Evolutionary conservation across 2,113 vertebrate genomes (phyloP), one percentile per base, ranked within the genome.

Genomic region (Nycticebus coucang): DNA sequence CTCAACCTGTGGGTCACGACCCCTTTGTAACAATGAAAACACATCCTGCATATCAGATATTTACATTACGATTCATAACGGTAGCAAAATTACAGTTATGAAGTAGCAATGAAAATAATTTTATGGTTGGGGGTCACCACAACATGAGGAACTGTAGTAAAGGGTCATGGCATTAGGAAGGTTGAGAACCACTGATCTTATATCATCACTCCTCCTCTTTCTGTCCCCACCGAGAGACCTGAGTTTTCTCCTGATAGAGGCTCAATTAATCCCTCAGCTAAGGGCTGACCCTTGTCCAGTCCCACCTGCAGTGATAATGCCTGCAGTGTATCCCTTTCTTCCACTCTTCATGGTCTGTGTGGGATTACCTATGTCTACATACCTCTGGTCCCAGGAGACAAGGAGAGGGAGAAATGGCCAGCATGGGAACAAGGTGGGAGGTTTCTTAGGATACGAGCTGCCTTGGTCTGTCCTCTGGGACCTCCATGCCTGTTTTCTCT

Each of bases 301-400:
- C n/a, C 13, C 35, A 26, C 68, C 81, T 13, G 14, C 22, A 14
- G 21, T 3, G 53, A 24, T 4, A 6, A 3, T 2, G 35, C 1
- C 2, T 33, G 37, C 33, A 3, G 12, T 4, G 18, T 0, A 2
- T 12, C 30, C 15, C 7, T 2, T 7, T 35, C 50, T 21, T 60
- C 37, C 19, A 3, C 13, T 7, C 26, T 7, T 5, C 4, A 21
- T 22, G 26, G 12, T 24, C 33, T 72, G 0, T 2, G 22, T 7
- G n/a, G 41, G 41, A 14, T 33, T 21, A 9, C 12, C 35, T 59
- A 30, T 33, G 17, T 37, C 28, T 30, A 2, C 4, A 35, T 1
- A 4, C 4, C 13, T 10, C 21, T 12, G 0, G 28, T 59, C 33
- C 78, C n/a, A 24, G 59, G 26, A 74, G 78, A 30, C 1, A 3